phyloP scores from a whole-genome alignment of 2,888 invertebrate genomes.

The Eupithecia centaureata region DNA sequence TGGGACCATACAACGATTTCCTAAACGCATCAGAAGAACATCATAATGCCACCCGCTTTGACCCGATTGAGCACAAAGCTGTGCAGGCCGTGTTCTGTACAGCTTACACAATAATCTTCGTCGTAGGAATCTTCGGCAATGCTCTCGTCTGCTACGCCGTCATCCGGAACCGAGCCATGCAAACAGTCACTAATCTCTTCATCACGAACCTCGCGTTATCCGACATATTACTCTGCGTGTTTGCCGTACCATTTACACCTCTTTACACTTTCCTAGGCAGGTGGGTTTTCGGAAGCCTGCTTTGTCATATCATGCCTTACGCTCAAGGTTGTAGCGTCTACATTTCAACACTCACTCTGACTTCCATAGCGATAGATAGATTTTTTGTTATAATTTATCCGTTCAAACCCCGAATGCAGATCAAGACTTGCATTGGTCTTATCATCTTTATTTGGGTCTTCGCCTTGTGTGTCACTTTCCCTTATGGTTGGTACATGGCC shows the following conservation, averaged over 20 bases:
- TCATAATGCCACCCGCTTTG: constrained; percentile 60
- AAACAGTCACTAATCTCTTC: constrained; percentile 96
- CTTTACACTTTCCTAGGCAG: constrained; percentile 92
- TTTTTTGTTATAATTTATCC: constrained; percentile 96
- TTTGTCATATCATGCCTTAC: constrained; percentile 94
- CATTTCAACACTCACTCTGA: constrained; percentile 94
- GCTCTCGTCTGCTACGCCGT: constrained; percentile 95
- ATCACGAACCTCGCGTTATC: constrained; percentile 95
- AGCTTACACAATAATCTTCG: constrained; percentile 91
- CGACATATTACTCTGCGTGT: constrained; percentile 92
- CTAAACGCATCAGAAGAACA: constrained; percentile 50
- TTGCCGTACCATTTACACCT: constrained; percentile 96
- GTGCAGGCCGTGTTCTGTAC: constrained; percentile 90
- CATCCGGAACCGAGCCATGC: constrained; percentile 93
- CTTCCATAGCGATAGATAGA: constrained; percentile 96
- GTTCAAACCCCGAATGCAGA: constrained; percentile 92
- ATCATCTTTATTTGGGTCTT: constrained; percentile 93
- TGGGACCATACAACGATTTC: constrained; percentile 59
- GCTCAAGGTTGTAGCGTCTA: constrained; percentile 95
- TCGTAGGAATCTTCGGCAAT: constrained; percentile 92
- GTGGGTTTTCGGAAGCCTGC: constrained; percentile 92
- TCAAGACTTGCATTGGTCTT: constrained; percentile 88
- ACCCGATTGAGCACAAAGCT: constrained; percentile 86
- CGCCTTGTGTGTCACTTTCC: constrained; percentile 90
- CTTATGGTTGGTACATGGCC: constrained; percentile 92